Evolutionary conservation across 1,140 invertebrate genomes (phyloP), one percentile per base, ranked within the genome.

Genomic region (Cotesia typhae): DNA sequence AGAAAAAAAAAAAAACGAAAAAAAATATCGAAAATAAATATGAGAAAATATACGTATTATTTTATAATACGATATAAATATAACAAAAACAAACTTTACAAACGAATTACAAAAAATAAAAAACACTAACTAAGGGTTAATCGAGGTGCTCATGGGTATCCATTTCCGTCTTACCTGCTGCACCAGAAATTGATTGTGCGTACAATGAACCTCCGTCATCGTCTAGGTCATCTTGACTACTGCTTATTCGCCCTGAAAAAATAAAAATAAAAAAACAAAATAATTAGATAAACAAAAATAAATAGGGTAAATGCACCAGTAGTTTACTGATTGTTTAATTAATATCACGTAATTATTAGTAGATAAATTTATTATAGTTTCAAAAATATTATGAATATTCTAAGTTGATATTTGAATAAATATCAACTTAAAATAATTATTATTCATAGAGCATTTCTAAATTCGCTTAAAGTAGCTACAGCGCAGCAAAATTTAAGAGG

Each of bases 161-260:
- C 80, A 84, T 84, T 78, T 87, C 84, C 81, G 76, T 83, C 90
- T 90, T 92, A 91, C 91, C 91, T 91, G 89, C 84, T 78, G 85
- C 86, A 82, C 84, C 84, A 41, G 82, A 82, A 66, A 78, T 70
- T 12, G 85, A 87, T 53, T 89, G 84, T 74, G 89, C 87, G 82
- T 92, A 93, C 79, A 92, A 85, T 73, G 92, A 91, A 83, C 88
- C 89, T 79, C 90, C 87, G 75, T 95, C 94, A 78, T 95, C 91
- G 80, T 95, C 94, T 79, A 96, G 88, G 84, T 95, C 94, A 85
- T 96, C 94, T 83, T 94, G 93, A 76, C 93, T 94, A 86, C 91
- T 94, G 86, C 91, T 94, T 84, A 94, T 91, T 73, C 93, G 91
- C 75, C 91, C 92, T 93, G 82, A 37, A 89, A 89, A 61, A 73